These are phyloP conservation scores for Hormiphora californensis DNA, from an alignment of 37 sponge, comb jelly and placozoan species.

Conservation along the genomic window DNA sequence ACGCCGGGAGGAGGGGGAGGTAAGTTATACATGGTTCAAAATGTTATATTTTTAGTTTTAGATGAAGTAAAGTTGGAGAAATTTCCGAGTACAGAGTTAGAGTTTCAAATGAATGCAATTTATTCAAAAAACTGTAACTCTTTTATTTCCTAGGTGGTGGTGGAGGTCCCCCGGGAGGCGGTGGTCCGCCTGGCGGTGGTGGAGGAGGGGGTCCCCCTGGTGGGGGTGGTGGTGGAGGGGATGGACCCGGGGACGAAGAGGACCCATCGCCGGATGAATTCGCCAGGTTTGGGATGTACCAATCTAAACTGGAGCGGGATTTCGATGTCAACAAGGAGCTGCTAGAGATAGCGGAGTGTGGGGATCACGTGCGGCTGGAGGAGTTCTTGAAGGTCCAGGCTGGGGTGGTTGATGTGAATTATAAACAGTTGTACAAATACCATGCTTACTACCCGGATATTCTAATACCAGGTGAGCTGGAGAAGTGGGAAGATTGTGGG, in stretches of 20 bases:
- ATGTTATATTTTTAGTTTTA: too few species aligned
- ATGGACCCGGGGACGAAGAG: neutral
- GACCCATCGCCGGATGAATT: neutral
- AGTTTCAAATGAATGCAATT: too few species aligned
- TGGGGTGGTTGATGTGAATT: slow-evolving; percentile 33
- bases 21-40: too few species aligned
- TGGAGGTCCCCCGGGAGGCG: neutral
- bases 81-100: too few species aligned
- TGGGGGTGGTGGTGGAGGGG: neutral
- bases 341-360: slow-evolving; percentile 44
- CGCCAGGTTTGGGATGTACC: slow-evolving; percentile 32
- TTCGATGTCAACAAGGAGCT: slow-evolving; percentile 52
- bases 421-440: slow-evolving; percentile 47
- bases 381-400: slow-evolving; percentile 48
- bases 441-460: slow-evolving; percentile 48
- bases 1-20: neutral
- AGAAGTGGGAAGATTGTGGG: too few species aligned
- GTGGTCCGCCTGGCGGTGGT: slow-evolving; percentile 5
- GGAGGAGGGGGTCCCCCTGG: neutral
- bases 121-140: too few species aligned
- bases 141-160: too few species aligned
- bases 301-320: slow-evolving; percentile 23
- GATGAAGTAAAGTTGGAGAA: too few species aligned
- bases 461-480: slow-evolving; percentile 43
- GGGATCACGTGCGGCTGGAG: slow-evolving; percentile 44